These are phyloP conservation scores for Python bivittatus DNA, from an alignment of 2,113 vertebrate species.

Conservation along the genomic window DNA sequence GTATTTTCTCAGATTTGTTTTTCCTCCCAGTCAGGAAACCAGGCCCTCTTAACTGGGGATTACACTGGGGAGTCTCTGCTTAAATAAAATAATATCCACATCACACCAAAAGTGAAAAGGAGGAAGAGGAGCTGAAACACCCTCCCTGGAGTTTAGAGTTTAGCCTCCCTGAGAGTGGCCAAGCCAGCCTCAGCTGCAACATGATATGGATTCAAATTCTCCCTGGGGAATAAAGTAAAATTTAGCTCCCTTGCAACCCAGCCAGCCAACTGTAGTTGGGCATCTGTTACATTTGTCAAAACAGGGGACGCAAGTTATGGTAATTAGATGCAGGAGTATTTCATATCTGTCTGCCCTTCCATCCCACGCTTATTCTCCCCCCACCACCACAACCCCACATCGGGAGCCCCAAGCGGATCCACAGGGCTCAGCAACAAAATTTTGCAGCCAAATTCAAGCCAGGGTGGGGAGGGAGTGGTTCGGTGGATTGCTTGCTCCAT, in stretches of 20 bases:
- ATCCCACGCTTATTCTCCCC: background rate
- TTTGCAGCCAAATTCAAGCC: background rate
- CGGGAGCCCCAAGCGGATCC: background rate
- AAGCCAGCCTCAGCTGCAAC: background rate
- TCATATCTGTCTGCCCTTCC: background rate
- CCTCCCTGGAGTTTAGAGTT: no score
- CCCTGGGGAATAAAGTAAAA: background rate
- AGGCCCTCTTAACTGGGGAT: no score
- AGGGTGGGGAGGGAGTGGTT: no score
- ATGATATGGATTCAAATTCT: background rate
- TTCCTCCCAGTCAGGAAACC: no score
- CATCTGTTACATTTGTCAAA: conserved; percentile 9
- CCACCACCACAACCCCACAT: no score
- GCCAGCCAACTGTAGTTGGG: background rate
- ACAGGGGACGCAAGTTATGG: background rate
- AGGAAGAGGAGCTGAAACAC: no score
- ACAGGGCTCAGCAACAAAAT: background rate
- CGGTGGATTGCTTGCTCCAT: background rate
- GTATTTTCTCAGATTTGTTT: background rate
- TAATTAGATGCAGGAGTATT: background rate
- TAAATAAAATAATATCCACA: background rate
- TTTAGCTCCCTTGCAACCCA: no score
- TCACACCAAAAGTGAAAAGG: no score
- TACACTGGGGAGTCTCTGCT: background rate
- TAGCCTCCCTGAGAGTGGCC: background rate